Conservation (phyloP, 2,797 vertebrate species). For the Leucoraja ocellata region DNA sequence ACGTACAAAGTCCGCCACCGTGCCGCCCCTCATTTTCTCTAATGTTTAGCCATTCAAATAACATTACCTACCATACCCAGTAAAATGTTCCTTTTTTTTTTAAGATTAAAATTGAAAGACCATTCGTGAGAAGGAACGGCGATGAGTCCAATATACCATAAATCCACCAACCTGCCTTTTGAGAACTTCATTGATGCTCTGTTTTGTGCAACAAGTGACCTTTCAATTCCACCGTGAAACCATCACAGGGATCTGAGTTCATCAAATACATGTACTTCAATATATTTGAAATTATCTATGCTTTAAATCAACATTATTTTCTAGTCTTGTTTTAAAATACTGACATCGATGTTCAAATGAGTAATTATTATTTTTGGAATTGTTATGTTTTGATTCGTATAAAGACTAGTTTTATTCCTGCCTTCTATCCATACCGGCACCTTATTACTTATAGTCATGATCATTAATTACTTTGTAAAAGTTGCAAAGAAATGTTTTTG, state of each 20-base stretch:
- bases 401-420: background rate
- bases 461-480: background rate
- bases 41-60: background rate
- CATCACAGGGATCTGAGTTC: background rate
- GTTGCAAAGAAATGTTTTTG: no score
- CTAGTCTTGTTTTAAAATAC: background rate
- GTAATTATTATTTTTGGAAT: background rate
- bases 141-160: background rate
- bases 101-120: slow-evolving; percentile 19
- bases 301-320: background rate
- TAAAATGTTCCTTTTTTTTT: background rate
- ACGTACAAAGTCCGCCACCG: no score
- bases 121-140: background rate
- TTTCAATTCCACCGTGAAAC: background rate
- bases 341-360: background rate
- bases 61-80: background rate
- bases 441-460: background rate
- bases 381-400: background rate
- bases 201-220: background rate
- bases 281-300: background rate
- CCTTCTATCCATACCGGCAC: background rate
- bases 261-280: background rate
- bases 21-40: background rate
- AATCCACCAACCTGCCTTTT: background rate
- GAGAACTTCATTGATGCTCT: background rate